Percentiles rank a stretch among this genome's conserved stretches.
Evolutionary conservation across 2,113 vertebrate species (phyloP).

Genomic region (Tachysurus fulvidraco): DNA sequence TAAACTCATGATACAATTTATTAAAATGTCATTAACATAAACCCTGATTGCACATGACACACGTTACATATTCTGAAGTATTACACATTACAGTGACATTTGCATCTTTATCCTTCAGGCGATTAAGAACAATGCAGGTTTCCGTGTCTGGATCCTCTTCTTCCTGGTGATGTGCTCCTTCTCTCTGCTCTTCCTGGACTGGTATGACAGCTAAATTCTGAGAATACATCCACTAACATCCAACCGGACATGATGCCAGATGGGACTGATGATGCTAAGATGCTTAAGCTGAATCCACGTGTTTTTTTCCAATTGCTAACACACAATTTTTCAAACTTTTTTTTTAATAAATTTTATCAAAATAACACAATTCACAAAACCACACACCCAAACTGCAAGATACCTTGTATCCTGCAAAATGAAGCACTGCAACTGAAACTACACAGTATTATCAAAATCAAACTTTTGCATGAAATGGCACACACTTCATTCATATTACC

Average conservation of each 20-base stretch:
- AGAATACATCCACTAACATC: neutral
- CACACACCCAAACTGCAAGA: too few relatives aligned
- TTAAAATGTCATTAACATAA: neutral
- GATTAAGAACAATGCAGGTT: slow-evolving; percentile 98
- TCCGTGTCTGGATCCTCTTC: slow-evolving; percentile 98
- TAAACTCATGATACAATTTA: neutral
- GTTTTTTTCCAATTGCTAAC: too few relatives aligned
- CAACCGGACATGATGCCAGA: neutral
- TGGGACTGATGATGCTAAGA: neutral
- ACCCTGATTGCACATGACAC: neutral
- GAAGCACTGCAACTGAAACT: too few relatives aligned
- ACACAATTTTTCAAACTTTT: too few relatives aligned
- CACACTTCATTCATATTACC: too few relatives aligned
- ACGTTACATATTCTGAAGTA: neutral
- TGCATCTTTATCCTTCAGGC: slow-evolving; percentile 72
- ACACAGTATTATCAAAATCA: too few relatives aligned
- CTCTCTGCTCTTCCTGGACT: slow-evolving; percentile 95
- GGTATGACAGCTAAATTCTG: slow-evolving; percentile 88
- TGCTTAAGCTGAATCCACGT: neutral
- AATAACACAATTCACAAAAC: too few relatives aligned
- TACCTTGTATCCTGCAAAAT: too few relatives aligned
- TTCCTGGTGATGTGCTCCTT: slow-evolving; percentile 99
- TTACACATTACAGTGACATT: neutral
- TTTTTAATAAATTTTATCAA: too few relatives aligned
- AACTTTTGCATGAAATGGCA: too few relatives aligned